A percentile compares a stretch with the other conserved stretches of the same genome.
phyloP scores from a whole-genome alignment of 2,113 vertebrate species.

The Bos javanicus region DNA sequence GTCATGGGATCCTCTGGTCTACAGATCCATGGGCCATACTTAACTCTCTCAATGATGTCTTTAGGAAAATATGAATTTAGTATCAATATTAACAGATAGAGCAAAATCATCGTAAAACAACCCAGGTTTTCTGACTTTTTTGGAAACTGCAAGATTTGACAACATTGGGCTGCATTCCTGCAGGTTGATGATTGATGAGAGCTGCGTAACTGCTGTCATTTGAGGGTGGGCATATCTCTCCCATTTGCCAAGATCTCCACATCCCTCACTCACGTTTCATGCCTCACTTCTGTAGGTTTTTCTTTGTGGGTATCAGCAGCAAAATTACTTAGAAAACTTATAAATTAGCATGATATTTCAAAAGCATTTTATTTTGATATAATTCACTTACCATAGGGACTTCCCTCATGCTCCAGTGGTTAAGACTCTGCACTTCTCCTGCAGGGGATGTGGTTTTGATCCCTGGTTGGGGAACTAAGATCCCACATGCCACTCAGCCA shows the following conservation, averaged over 20 bases:
- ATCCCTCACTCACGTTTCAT: background rate
- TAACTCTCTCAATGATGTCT: background rate
- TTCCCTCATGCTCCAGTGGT: background rate
- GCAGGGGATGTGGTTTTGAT: background rate
- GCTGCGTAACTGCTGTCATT: background rate
- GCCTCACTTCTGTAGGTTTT: background rate
- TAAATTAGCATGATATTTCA: background rate
- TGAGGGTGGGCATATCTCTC: background rate
- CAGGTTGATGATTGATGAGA: background rate
- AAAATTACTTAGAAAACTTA: constrained; percentile 2
- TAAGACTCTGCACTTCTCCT: background rate
- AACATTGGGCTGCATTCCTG: background rate
- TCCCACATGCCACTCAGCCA: background rate
- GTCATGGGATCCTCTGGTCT: background rate
- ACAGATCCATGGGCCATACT: background rate
- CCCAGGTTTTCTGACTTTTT: background rate
- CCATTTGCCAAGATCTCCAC: background rate
- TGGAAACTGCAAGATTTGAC: background rate
- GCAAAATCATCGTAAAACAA: background rate
- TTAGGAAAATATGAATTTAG: background rate
- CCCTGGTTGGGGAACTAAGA: background rate
- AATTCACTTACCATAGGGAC: background rate
- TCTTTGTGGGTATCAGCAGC: background rate
- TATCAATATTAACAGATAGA: background rate
- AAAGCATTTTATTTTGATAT: background rate